Percentiles rank a stretch among this genome's conserved stretches.
Conservation (phyloP, 2,113 vertebrate species). For the Calypte anna region DNA sequence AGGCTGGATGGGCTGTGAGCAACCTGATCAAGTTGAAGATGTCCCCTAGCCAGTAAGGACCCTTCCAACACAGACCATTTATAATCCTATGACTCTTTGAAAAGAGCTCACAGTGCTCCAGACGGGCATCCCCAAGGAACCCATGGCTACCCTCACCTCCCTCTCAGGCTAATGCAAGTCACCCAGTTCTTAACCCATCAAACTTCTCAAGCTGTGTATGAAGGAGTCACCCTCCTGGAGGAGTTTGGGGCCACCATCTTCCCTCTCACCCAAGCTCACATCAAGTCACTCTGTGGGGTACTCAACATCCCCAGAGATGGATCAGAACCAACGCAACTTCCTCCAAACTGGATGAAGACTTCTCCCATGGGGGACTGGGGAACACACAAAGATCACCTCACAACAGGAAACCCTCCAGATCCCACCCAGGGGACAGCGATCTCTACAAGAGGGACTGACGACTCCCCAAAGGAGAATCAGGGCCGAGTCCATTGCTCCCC, state of each 20-base stretch:
- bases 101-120: not conserved
- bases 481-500: not conserved
- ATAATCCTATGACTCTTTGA: not conserved
- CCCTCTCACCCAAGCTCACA: not conserved
- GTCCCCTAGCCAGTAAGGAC: not conserved
- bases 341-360: not conserved
- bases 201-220: rapidly evolving
- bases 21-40: not conserved
- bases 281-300: not conserved
- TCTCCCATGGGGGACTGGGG: not conserved
- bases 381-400: rapidly evolving
- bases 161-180: rapidly evolving
- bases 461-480: not conserved
- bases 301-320: rapidly evolving
- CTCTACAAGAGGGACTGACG: rapidly evolving
- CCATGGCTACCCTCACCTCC: too few species aligned
- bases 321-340: rapidly evolving
- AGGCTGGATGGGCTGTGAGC: not conserved
- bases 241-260: too few species aligned
- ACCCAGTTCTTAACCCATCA: not conserved
- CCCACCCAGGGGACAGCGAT: rapidly evolving
- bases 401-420: not conserved
- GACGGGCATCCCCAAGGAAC: not conserved
- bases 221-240: not conserved
- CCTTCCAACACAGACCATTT: not conserved